Conservation (phyloP, 2,113 vertebrate genomes). For the Tragelaphus scriptus region DNA sequence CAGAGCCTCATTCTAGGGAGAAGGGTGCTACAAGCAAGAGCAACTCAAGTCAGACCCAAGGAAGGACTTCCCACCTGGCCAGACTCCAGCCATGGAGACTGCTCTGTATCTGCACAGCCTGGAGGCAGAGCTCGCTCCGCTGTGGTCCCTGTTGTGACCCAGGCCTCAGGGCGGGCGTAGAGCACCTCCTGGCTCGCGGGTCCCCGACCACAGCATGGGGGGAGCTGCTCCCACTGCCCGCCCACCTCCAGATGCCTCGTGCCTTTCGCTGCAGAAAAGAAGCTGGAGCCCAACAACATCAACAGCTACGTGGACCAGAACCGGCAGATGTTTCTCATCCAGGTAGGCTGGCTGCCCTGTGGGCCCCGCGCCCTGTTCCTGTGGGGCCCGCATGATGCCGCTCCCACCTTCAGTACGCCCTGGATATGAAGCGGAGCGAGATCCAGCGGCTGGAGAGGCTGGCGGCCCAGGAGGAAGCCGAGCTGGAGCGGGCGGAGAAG, state of each 20-base stretch:
- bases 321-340: conserved; percentile 87
- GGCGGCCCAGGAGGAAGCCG: conserved; percentile 78
- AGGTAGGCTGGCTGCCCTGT: conserved; percentile 79
- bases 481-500: conserved; percentile 81
- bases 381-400: background rate
- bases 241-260: background rate
- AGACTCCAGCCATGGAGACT: background rate
- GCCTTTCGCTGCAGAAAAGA: conserved; percentile 80
- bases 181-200: fast-evolving
- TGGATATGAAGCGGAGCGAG: conserved; percentile 83
- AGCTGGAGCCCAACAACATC: conserved; percentile 78
- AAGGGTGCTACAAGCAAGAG: background rate
- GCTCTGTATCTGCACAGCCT: background rate
- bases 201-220: fast-evolving
- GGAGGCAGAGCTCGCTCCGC: background rate
- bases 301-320: conserved; percentile 82
- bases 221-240: background rate
- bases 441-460: conserved; percentile 85
- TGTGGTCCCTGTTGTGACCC: fast-evolving
- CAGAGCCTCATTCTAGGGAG: background rate
- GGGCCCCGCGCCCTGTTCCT: background rate
- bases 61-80: background rate
- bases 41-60: background rate
- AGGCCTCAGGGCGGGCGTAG: background rate
- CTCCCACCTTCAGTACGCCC: conserved; percentile 79